Evolutionary conservation across 1,140 invertebrate genomes (phyloP).

Genomic region (Pseudomyrmex pallidus): DNA sequence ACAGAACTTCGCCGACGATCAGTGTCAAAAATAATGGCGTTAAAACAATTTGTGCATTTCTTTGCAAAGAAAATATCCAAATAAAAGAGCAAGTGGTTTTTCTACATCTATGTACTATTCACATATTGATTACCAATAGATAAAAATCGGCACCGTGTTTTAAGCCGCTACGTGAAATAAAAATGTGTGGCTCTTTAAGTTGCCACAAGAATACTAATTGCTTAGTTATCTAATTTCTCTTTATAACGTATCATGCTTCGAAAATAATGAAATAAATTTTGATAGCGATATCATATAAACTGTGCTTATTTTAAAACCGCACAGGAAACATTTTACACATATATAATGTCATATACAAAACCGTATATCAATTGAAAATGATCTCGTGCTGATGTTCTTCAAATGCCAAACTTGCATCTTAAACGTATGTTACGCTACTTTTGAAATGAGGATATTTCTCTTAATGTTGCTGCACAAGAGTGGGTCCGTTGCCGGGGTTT

Average conservation of each 20-base stretch:
- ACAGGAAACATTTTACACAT: not conserved
- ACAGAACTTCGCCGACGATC: constrained; percentile 17
- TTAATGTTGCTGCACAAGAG: constrained; percentile 83
- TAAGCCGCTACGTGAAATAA: not conserved
- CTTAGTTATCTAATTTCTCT: constrained; percentile 8
- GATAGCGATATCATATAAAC: too few species aligned
- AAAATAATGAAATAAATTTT: constrained; percentile 4
- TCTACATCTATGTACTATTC: not conserved
- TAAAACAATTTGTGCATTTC: not conserved
- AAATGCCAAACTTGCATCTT: not conserved
- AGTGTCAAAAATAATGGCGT: constrained; percentile 28
- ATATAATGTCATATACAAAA: not conserved
- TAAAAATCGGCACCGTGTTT: not conserved
- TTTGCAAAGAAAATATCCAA: not conserved
- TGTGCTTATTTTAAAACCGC: too few species aligned
- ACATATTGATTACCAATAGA: constrained; percentile 1
- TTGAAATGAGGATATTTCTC: not conserved
- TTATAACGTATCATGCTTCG: not conserved
- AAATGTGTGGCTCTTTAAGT: not conserved
- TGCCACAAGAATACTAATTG: not conserved
- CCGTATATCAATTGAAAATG: not conserved
- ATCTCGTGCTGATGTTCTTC: not conserved
- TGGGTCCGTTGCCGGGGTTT: constrained; percentile 80
- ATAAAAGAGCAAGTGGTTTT: not conserved
- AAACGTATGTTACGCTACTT: constrained; percentile 15